Evolutionary conservation across 2,113 vertebrate genomes (phyloP), one percentile per base, ranked within the genome.

Genomic region (Xenopus borealis): DNA sequence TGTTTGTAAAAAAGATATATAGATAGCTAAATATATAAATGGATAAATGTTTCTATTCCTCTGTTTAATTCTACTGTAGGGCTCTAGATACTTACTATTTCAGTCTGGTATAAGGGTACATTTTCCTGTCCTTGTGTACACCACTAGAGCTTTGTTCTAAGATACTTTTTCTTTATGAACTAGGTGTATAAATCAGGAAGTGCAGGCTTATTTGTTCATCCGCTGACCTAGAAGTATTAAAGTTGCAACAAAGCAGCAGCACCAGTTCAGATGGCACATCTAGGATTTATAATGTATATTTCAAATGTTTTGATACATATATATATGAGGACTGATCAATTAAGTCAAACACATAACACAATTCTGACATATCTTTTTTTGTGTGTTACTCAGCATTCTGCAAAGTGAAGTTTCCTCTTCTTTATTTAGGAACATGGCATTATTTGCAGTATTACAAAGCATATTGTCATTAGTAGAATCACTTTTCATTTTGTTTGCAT

Each of bases 201-300:
- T 12, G 18, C 30, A 75, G 46, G 13, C 40, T 65, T 72, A 10
- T 69, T 75, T 75, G 66, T 75, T 50, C 64, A 57, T 61, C 30
- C 20, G 50, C 72, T 68, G 72, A 68, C 72, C 72, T 68, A 17
- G 50, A 33, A 20, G 40, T 75, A 75, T 75, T 75, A 75, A 75
- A 69, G 23, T 62, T 62, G 58, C 66, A 75, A 75, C 66, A 75
- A 69, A 75, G 73, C 12, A 62, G n/a, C 61, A 69, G 62, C 23
- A 62, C 46, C 58, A 44, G 58, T 53, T 52, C 72, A 62, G 18
- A 69, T 16, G 58, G 33, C 66, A 66, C 52, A 40, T 14, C 53
- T 23, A 47, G n/a, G 2, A 10, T 27, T 63, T 64, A n/a, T 73
- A 46, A 62, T 75, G 50, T 72, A 55, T 65, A 17, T 23, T 66